phyloP scores from a whole-genome alignment of 2,797 vertebrate species.

The Momotus momota region DNA sequence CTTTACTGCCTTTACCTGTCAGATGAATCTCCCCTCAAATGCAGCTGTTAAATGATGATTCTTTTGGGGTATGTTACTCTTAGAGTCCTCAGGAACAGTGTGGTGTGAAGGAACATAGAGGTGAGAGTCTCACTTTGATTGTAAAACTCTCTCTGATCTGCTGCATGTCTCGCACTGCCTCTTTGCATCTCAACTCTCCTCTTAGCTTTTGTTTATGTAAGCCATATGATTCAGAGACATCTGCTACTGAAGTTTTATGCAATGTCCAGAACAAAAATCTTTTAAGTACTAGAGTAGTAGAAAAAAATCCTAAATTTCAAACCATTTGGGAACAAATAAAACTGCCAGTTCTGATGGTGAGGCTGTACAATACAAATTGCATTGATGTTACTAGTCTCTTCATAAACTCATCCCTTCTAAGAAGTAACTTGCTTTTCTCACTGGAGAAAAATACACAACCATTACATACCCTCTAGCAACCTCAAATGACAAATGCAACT shows the following conservation, averaged over 20 bases:
- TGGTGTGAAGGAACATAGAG: background rate
- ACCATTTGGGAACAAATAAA: background rate
- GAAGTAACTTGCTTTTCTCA: background rate
- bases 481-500: background rate
- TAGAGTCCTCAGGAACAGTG: background rate
- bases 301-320: background rate
- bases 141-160: background rate
- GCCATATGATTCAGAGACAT: background rate
- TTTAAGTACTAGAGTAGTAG: background rate
- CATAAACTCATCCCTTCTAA: background rate
- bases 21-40: background rate
- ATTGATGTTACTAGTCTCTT: background rate
- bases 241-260: background rate
- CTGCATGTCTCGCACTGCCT: background rate
- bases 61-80: background rate
- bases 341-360: background rate
- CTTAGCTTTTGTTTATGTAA: background rate
- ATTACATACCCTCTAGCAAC: background rate
- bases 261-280: background rate
- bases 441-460: background rate
- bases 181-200: background rate
- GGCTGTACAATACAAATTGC: background rate
- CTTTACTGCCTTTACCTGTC: background rate
- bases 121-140: background rate
- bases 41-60: background rate